Evolutionary conservation across 2,888 invertebrate genomes (phyloP).

Genomic region (Drosophila sordidapex): DNA sequence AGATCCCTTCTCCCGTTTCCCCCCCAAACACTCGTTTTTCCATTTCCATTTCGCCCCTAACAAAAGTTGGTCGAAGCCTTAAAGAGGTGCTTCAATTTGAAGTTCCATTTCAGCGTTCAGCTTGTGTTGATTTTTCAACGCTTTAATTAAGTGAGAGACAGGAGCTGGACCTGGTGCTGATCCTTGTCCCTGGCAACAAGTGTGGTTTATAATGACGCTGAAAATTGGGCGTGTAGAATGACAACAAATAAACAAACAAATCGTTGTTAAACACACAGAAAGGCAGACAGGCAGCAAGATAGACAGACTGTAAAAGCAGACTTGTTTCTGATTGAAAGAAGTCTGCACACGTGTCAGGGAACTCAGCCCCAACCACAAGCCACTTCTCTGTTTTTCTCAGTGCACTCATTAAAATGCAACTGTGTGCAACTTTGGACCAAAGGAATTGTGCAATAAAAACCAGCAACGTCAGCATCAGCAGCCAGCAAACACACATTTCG

Average conservation of each 20-base stretch:
- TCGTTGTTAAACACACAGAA: constrained; percentile 57
- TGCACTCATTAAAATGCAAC: constrained; percentile 77
- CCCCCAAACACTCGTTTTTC: background rate
- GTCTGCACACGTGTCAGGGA: constrained; percentile 67
- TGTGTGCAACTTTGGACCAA: constrained; percentile 66
- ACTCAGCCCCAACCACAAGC: background rate
- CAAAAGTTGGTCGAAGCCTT: constrained; percentile 56
- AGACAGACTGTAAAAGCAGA: constrained; percentile 21
- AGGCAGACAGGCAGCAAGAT: constrained; percentile 36
- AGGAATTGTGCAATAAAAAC: constrained; percentile 75
- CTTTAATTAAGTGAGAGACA: constrained; percentile 77
- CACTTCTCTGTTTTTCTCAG: background rate
- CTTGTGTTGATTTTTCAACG: constrained; percentile 75
- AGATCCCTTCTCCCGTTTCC: background rate
- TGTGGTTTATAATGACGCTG: constrained; percentile 68
- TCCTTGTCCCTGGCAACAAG: constrained; percentile 40
- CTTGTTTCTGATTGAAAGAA: constrained; percentile 67
- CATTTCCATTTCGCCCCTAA: constrained; percentile 27
- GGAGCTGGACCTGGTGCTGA: constrained; percentile 6
- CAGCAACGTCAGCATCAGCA: constrained; percentile 49
- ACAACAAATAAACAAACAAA: constrained; percentile 73
- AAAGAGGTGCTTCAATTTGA: constrained; percentile 60
- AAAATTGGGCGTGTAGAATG: constrained; percentile 56
- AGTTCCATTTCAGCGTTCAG: constrained; percentile 49
- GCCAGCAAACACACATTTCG: constrained; percentile 68